Conservation (phyloP, 2,797 vertebrate species). For the Meda fulgida region DNA sequence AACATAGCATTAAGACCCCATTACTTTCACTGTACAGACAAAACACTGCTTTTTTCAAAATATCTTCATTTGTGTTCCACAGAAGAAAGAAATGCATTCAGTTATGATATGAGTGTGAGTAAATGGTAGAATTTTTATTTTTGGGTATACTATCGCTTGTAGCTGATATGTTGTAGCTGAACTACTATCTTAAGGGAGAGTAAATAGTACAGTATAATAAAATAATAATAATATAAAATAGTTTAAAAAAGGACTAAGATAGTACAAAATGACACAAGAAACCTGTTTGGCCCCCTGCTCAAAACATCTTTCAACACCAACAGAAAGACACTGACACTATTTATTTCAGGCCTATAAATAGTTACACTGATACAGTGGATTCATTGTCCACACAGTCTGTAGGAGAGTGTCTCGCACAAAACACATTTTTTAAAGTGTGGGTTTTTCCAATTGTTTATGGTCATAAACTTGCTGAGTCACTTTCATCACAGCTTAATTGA, state of each 20-base stretch:
- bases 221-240: not conserved
- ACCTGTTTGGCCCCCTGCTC: constrained; percentile 20
- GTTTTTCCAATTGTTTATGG: not conserved
- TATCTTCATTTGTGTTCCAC: not conserved
- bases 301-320: constrained; percentile 55
- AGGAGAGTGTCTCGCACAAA: constrained; percentile 1
- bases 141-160: not conserved
- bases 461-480: constrained; percentile 24
- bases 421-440: not conserved
- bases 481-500: not conserved
- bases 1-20: not conserved
- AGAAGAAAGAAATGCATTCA: not conserved
- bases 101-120: too few relatives aligned
- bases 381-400: not conserved
- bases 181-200: not conserved
- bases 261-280: not conserved
- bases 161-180: not conserved
- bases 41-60: not conserved
- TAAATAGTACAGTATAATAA: not conserved
- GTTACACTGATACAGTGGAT: not conserved
- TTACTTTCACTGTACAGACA: not conserved
- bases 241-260: not conserved
- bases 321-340: constrained; percentile 1
- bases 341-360: constrained; percentile 31
- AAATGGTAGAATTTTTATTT: not conserved